phyloP scores from a whole-genome alignment of 2,888 invertebrate genomes.

The Acanthopleura granulata region DNA sequence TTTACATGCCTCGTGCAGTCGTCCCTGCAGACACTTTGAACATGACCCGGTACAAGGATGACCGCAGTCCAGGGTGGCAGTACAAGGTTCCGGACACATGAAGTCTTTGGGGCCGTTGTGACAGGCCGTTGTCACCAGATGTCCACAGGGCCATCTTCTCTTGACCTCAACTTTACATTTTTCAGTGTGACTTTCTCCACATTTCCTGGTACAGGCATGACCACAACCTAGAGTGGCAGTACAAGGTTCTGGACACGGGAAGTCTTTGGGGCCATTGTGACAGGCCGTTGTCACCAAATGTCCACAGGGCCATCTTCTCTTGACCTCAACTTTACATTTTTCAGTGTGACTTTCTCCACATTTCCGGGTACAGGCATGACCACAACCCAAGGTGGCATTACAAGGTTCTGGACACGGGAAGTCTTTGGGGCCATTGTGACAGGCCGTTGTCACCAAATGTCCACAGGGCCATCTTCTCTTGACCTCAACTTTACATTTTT shows the following conservation, averaged over 20 bases:
- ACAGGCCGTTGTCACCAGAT: slow-evolving; percentile 71
- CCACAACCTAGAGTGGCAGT: slow-evolving; percentile 50
- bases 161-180: slow-evolving; percentile 67
- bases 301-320: slow-evolving; percentile 72
- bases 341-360: slow-evolving; percentile 69
- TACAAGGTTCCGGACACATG: slow-evolving; percentile 38
- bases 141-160: slow-evolving; percentile 73
- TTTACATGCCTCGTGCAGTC: slow-evolving; percentile 75
- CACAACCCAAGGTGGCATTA: slow-evolving; percentile 53
- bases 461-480: too few relatives aligned
- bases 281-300: slow-evolving; percentile 72
- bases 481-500: too few relatives aligned
- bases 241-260: slow-evolving; percentile 49
- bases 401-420: slow-evolving; percentile 25
- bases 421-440: too few relatives aligned
- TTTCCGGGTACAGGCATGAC: slow-evolving; percentile 73
- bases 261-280: slow-evolving; percentile 63
- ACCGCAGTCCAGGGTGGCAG: slow-evolving; percentile 34
- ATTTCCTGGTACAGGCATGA: slow-evolving; percentile 74
- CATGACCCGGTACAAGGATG: slow-evolving; percentile 64
- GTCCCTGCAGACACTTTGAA: slow-evolving; percentile 74
- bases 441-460: too few relatives aligned
- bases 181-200: slow-evolving; percentile 63
- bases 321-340: slow-evolving; percentile 67
- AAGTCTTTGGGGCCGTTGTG: slow-evolving; percentile 67